Conservation (phyloP, 2,797 vertebrate species). For the Sebastes variabilis region DNA sequence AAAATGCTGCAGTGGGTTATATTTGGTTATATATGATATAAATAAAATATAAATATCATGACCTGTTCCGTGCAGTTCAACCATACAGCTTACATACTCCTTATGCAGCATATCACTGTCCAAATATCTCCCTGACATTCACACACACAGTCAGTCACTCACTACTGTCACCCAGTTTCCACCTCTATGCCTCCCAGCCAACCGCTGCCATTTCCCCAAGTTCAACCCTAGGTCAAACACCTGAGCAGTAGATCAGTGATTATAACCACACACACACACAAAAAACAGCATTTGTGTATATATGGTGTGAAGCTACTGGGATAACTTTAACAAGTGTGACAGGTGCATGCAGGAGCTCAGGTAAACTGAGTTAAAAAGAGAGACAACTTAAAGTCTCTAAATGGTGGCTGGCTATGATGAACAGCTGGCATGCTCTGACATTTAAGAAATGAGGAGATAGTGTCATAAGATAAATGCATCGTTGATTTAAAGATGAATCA, state of each 20-base stretch:
- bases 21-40: not conserved
- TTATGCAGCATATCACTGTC: slow-evolving; percentile 52
- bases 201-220: slow-evolving; percentile 66
- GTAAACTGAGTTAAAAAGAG: slow-evolving; percentile 1
- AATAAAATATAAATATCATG: slow-evolving; percentile 7
- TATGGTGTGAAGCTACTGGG: not conserved
- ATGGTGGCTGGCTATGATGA: slow-evolving; percentile 31
- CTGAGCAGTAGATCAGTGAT: slow-evolving; percentile 39
- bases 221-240: slow-evolving; percentile 73
- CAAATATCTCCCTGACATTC: slow-evolving; percentile 43
- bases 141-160: slow-evolving; percentile 19
- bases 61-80: slow-evolving; percentile 31
- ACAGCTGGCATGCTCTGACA: slow-evolving; percentile 66
- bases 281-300: not conserved
- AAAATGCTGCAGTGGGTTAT: slow-evolving; percentile 12
- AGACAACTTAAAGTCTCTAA: slow-evolving; percentile 4
- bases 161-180: slow-evolving; percentile 50
- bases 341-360: not conserved
- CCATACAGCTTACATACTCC: slow-evolving; percentile 51
- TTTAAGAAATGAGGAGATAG: slow-evolving; percentile 65
- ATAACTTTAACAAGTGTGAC: not conserved
- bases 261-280: not conserved
- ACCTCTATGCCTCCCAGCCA: slow-evolving; percentile 60
- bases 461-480: slow-evolving; percentile 64
- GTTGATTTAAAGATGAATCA: slow-evolving; percentile 67